Evolutionary conservation across 2,888 invertebrate genomes (phyloP), one percentile per base, ranked within the genome.

Genomic region (Tyria jacobaeae): DNA sequence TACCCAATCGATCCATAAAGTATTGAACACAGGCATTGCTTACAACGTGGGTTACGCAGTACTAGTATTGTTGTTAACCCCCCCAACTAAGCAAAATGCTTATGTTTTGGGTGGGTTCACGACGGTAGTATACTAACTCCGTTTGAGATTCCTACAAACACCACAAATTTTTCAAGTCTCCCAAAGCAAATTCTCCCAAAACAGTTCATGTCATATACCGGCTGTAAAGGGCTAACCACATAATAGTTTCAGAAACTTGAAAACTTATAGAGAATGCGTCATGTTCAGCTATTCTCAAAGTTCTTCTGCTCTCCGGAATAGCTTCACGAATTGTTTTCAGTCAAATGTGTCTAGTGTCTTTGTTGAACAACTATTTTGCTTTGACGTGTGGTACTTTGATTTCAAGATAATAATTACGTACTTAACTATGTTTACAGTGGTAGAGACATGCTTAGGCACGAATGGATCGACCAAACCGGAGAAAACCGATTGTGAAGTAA

Each of bases 251-350:
- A 61, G 64, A 57, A 76, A 71, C 73, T 77, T 71, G 50, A 65
- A 72, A 76, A 76, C 70, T 76, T 76, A 79, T 70, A 65, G 68
- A 66, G 64, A 55, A 71, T 66, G 65, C 62, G 51, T 68, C 66
- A 75, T 82, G 72, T 83, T 76, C 68, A 70, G 76, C 70, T 74
- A 78, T 70, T 77, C 71, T 57, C 52, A 51, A 82, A 83, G 79
- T 80, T 81, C 50, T 78, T 76, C 72, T 71, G 51, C 61, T 21
- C 65, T 31, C 66, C 66, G 65, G 59, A 65, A 79, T 80, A 66
- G 58, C 68, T 67, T 60, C 24, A 51, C 56, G 62, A 64, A 73
- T 79, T 70, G 76, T 80, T 76, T 52, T 35, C 60, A 70, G 75
- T 73, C 65, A 79, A 79, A 81, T 69, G 69, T 58, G 70, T 72